Base-by-base conservation (phyloP, 2,888 invertebrate species). In the Andrena trimmerana region DNA sequence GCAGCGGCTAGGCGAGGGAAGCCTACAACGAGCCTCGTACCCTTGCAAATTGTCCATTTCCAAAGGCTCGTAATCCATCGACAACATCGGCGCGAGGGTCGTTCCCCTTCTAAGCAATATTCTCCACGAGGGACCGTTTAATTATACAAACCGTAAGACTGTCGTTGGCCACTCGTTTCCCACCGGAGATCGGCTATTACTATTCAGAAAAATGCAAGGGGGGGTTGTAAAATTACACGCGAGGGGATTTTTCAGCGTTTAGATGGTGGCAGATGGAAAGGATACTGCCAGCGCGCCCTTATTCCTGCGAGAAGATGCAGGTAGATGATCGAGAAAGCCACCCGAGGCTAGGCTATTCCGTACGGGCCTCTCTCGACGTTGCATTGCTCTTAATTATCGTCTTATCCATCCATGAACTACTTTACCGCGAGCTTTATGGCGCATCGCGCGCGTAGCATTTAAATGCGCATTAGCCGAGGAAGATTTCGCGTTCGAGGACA, bases 381-480 rank as follows among this genome's bases (percentile, higher is more conserved):
- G 50, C 66, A 66, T 81, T 80, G 65, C 62, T 86, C 79, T 79
- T 85, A 86, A 86, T 86, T 82, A 85, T 85, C 77, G 75, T 80
- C 82, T 74, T 57, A 70, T 63, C 60, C 31, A 81, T 69, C 76
- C 65, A 42, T 48, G 50, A 76, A 71, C 71, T 59, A 50, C 70
- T 10, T 65, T 54, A 66, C 75, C 71, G 42, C 16, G 65, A 36
- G 20, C 24, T 65, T 62, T 52, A 52, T 36, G 57, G 67, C 8
- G 60, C 48, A 50, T 27, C 60, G 16, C 42, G 63, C 42, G 78
- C 16, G 71, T 36, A 52, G 50, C 75, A 72, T 85, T 85, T 85
- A 80, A 83, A 77, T 71, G 36, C 36, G 68, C 71, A 77, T 84
- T 83, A 83, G 66, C 72, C 63, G 59, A 1, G 63, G 16, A 48